Evolutionary conservation across 2,113 vertebrate genomes (phyloP).

Genomic region (Elachura formosa): DNA sequence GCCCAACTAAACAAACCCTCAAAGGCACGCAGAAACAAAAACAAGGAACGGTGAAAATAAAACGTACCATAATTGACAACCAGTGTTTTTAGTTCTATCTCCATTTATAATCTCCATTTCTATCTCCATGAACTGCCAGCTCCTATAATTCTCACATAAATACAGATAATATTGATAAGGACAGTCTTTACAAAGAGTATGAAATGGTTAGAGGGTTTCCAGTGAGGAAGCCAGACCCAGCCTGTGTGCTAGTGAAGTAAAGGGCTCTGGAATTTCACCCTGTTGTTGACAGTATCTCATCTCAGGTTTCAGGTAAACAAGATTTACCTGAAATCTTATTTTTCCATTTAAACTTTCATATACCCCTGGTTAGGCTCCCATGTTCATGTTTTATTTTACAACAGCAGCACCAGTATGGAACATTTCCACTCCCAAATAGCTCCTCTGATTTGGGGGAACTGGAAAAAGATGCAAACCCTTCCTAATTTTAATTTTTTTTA

Average conservation of each 20-base stretch:
- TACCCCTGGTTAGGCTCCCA: background rate
- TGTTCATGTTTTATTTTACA: background rate
- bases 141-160: background rate
- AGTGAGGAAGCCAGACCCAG: background rate
- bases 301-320: no score
- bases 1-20: background rate
- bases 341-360: background rate
- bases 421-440: background rate
- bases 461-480: background rate
- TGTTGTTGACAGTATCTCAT: background rate
- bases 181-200: background rate
- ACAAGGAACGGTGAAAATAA: background rate
- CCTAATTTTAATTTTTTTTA: background rate
- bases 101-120: background rate
- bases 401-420: background rate
- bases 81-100: background rate
- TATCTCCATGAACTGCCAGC: background rate
- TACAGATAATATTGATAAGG: background rate
- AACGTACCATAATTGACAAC: background rate
- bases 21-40: background rate
- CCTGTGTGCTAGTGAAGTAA: background rate
- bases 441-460: background rate
- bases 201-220: background rate
- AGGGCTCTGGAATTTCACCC: background rate
- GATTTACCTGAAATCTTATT: background rate